Conservation (phyloP, 1,140 invertebrate genomes). For the Achatina immaculata region DNA sequence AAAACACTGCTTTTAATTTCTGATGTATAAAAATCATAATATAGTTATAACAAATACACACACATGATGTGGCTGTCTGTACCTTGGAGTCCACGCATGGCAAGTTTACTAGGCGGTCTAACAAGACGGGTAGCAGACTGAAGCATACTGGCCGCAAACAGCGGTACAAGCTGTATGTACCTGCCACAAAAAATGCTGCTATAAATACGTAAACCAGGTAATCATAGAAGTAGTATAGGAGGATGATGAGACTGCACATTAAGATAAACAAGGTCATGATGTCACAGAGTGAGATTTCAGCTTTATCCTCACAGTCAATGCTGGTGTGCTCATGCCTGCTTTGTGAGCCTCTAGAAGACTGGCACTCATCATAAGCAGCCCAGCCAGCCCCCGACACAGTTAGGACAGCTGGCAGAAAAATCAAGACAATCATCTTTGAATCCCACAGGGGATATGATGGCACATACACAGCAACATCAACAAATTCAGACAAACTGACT, state of each 20-base stretch:
- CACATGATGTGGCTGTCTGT: too few species aligned
- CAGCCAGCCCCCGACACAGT: neutral
- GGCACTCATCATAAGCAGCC: conserved; percentile 14
- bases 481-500: neutral
- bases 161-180: conserved; percentile 55
- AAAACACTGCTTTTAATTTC: too few species aligned
- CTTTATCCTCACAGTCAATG: neutral
- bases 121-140: conserved; percentile 49
- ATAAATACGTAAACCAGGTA: conserved; percentile 76
- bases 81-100: conserved; percentile 33
- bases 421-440: conserved; percentile 29
- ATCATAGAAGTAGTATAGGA: conserved; percentile 74
- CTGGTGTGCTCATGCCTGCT: neutral
- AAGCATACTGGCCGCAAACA: conserved; percentile 67
- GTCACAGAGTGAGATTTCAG: conserved; percentile 37
- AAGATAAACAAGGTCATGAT: conserved; percentile 69
- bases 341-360: neutral
- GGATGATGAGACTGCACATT: conserved; percentile 72
- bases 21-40: too few species aligned
- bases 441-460: neutral
- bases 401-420: neutral
- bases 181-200: conserved; percentile 69
- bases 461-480: conserved; percentile 5
- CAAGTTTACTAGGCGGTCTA: conserved; percentile 52
- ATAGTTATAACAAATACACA: too few species aligned